Evolutionary conservation across 2,113 vertebrate species (phyloP).

Genomic region (Malurus alboscapulatus): DNA sequence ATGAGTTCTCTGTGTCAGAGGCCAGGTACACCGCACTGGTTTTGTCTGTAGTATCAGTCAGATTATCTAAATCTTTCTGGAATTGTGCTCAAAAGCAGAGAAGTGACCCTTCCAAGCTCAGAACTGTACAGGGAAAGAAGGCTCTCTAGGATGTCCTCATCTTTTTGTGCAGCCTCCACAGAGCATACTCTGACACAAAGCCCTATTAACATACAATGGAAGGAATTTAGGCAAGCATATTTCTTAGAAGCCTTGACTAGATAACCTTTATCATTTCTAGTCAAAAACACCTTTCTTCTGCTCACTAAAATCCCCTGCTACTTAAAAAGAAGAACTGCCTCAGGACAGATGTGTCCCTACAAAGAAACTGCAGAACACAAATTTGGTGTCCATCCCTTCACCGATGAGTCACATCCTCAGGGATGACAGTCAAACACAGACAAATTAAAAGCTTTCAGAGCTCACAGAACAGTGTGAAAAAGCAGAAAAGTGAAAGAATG

Average conservation of each 20-base stretch:
- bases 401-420: not conserved
- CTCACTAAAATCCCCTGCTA: not conserved
- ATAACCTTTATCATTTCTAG: not conserved
- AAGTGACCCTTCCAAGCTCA: not conserved
- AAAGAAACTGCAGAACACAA: not conserved
- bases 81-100: not conserved
- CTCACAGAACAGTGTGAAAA: not conserved
- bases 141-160: not conserved
- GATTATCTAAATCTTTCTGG: not conserved
- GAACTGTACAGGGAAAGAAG: not conserved
- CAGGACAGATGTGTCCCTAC: conserved; percentile 14
- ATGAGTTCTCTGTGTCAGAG: not conserved
- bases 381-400: not conserved
- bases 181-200: not conserved
- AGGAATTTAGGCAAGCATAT: not conserved
- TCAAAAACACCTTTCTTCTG: conserved; percentile 12
- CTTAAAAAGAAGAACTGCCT: conserved; percentile 46
- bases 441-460: conserved; percentile 1
- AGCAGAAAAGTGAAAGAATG: not conserved
- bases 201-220: not conserved
- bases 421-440: not conserved
- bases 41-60: not conserved
- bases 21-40: not conserved
- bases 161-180: not conserved
- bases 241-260: not conserved